phyloP scores from a whole-genome alignment of 2,888 invertebrate genomes.

The Sipha maydis region DNA sequence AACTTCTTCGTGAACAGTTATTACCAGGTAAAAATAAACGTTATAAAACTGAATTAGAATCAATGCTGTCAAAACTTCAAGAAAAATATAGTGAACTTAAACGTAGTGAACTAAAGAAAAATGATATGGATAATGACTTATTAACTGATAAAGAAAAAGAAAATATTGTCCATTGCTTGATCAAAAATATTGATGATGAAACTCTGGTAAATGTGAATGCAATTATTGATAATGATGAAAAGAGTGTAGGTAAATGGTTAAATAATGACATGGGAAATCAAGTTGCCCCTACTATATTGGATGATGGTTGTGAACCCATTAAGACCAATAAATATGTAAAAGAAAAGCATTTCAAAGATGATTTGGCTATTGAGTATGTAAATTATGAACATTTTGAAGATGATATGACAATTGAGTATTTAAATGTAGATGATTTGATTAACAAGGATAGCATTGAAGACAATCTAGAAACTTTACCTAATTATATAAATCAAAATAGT shows the following conservation, averaged over 20 bases:
- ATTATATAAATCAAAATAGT: not conserved
- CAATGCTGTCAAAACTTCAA: constrained; percentile 20
- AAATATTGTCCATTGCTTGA: constrained; percentile 13
- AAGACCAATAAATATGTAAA: not conserved
- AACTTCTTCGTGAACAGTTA: constrained; percentile 2
- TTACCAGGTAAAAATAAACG: not conserved
- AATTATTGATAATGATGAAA: constrained; percentile 11
- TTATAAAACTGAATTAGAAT: constrained; percentile 2
- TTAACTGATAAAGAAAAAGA: constrained; percentile 42
- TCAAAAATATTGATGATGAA: not conserved
- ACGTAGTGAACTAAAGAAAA: constrained; percentile 5
- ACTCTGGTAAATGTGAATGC: constrained; percentile 2
- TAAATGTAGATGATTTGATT: not conserved
- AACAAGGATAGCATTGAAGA: constrained; percentile 1
- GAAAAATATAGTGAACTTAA: constrained; percentile 34
- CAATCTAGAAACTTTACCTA: not conserved
- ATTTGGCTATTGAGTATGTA: not conserved
- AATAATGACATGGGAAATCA: constrained; percentile 3
- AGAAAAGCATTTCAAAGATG: not conserved
- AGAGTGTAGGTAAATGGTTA: constrained; percentile 3
- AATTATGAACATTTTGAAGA: not conserved
- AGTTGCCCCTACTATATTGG: not conserved
- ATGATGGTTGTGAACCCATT: not conserved
- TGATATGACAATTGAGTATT: not conserved
- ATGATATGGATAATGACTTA: constrained; percentile 15